Percentiles rank a stretch among this genome's conserved stretches.
Conservation (phyloP, 2,888 invertebrate species). For the Heliconius aoede region DNA sequence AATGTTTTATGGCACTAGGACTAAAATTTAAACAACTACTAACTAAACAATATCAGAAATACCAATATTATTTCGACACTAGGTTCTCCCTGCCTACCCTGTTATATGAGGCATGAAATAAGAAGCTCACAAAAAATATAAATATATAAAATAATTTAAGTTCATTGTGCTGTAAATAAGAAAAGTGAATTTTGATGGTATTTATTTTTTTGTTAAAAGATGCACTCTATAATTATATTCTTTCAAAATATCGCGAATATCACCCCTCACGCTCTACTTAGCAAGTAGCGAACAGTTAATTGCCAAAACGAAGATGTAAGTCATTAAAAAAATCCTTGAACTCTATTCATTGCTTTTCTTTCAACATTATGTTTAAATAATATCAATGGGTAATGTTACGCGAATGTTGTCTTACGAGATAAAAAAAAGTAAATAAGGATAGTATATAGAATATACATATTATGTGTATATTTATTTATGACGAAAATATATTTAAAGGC, state of each 20-base stretch:
- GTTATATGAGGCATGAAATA: neutral
- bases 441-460: no score
- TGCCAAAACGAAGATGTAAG: neutral
- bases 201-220: neutral
- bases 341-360: neutral
- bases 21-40: no score
- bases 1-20: no score
- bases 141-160: no score
- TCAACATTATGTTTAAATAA: slow-evolving; percentile 31
- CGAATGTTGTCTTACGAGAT: slow-evolving; percentile 33
- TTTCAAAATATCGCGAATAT: slow-evolving; percentile 12
- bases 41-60: no score
- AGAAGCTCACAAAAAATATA: no score
- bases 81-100: neutral
- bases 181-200: no score
- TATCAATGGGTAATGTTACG: slow-evolving; percentile 30
- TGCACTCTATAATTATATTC: neutral
- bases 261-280: slow-evolving; percentile 21
- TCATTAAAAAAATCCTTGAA: slow-evolving; percentile 8
- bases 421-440: slow-evolving; percentile 35
- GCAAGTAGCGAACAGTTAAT: slow-evolving; percentile 4
- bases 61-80: no score
- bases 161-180: no score
- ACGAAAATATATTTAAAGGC: slow-evolving; percentile 1
- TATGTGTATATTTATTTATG: neutral